Conservation (phyloP, 2,888 invertebrate species). For the Alsophila aescularia region DNA sequence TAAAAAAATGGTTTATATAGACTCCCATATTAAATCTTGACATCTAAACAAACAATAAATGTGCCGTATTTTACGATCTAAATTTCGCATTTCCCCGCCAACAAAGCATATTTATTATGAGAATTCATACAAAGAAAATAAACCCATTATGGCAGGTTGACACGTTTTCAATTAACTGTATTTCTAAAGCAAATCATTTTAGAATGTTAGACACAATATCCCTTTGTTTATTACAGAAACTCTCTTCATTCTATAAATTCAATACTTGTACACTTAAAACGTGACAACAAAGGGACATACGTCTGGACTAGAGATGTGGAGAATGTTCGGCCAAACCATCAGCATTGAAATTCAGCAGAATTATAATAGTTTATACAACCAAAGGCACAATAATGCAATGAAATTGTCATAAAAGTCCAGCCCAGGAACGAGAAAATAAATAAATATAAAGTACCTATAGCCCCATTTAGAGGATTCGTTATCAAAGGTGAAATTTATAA, state of each 20-base stretch:
- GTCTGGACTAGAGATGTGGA: conserved; percentile 13
- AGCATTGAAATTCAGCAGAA: not conserved
- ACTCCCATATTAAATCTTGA: no score
- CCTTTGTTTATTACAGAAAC: conserved; percentile 24
- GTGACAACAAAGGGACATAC: conserved; percentile 27
- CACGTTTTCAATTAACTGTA: conserved; percentile 21
- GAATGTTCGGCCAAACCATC: not conserved
- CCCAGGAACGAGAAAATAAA: no score
- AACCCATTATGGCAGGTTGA: not conserved
- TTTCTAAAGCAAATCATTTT: conserved; percentile 7
- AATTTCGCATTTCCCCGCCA: not conserved
- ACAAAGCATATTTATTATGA: not conserved
- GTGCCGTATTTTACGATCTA: no score
- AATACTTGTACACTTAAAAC: conserved; percentile 23
- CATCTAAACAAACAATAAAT: no score
- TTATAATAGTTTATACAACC: no score
- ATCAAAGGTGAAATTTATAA: no score
- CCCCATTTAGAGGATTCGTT: no score
- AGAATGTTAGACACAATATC: conserved; percentile 15
- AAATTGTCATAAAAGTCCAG: no score
- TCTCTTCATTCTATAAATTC: conserved; percentile 24
- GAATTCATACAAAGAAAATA: not conserved
- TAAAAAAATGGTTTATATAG: no score
- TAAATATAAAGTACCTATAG: no score
- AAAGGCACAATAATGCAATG: no score